Percentiles rank a stretch among this genome's conserved stretches.
These are phyloP conservation scores for Scaptomyza polygonia DNA, from an alignment of 2,888 invertebrate species.

Conservation along the genomic window DNA sequence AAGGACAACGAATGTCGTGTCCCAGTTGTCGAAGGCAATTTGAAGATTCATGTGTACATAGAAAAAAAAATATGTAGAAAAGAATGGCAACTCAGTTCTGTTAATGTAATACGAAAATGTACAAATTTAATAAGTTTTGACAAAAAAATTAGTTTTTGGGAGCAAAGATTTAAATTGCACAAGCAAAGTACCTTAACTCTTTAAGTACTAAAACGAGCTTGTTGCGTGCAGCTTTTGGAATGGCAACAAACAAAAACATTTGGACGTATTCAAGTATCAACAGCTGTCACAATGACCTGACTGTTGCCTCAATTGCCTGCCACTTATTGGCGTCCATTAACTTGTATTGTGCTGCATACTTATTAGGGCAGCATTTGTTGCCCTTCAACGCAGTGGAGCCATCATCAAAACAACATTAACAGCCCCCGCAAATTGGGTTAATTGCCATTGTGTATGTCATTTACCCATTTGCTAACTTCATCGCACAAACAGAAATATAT, in stretches of 20 bases:
- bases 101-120: neutral
- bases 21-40: conserved; percentile 46
- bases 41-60: conserved; percentile 49
- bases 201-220: conserved; percentile 38
- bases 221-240: conserved; percentile 43
- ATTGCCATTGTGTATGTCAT: conserved; percentile 68
- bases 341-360: conserved; percentile 65
- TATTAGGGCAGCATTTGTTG: conserved; percentile 39
- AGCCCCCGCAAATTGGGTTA: conserved; percentile 68
- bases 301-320: conserved; percentile 17
- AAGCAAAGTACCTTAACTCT: neutral
- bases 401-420: conserved; percentile 59
- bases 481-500: neutral
- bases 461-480: conserved; percentile 42
- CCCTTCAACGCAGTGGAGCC: conserved; percentile 30
- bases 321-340: conserved; percentile 56
- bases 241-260: conserved; percentile 10
- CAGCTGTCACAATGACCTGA: conserved; percentile 27
- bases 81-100: neutral
- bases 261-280: conserved; percentile 10
- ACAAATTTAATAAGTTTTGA: too few relatives aligned
- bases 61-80: too few relatives aligned
- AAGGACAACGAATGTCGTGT: conserved; percentile 68
- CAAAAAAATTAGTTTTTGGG: neutral
- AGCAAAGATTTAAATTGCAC: neutral